Conservation (phyloP, 2,888 invertebrate genomes). For the Pimpla rufipes region DNA sequence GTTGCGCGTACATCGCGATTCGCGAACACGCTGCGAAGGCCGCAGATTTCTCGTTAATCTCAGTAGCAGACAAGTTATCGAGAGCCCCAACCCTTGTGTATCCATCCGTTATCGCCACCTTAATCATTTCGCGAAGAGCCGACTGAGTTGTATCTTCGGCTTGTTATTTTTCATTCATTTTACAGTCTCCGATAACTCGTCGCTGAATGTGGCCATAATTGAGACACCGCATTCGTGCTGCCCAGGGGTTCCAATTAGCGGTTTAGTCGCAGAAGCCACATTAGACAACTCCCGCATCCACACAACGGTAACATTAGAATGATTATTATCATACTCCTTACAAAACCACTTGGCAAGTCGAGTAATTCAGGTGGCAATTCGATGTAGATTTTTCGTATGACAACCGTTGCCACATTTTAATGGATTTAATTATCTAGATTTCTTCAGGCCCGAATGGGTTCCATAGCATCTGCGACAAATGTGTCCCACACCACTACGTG, state of each 20-base stretch:
- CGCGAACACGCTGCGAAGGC: conserved; percentile 43
- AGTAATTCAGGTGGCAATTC: not conserved
- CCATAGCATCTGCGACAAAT: not conserved
- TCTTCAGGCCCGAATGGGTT: not conserved
- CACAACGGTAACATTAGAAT: not conserved
- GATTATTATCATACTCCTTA: not conserved
- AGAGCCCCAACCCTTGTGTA: conserved; percentile 23
- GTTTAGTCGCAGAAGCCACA: not conserved
- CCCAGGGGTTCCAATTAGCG: not conserved
- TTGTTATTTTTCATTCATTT: not conserved
- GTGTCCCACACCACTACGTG: not conserved
- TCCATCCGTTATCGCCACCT: conserved; percentile 50
- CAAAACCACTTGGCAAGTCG: not conserved
- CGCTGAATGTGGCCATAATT: not conserved
- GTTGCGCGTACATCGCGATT: conserved; percentile 37
- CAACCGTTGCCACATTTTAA: not conserved
- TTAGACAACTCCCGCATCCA: not conserved
- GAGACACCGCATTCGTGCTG: not conserved
- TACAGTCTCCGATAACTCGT: not conserved
- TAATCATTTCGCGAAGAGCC: conserved; percentile 31
- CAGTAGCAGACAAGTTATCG: conserved; percentile 52
- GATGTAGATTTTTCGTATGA: not conserved
- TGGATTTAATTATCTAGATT: not conserved
- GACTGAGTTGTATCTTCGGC: not conserved
- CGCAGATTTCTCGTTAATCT: conserved; percentile 62